Evolutionary conservation across 1,140 invertebrate species (phyloP).

Genomic region (Drosophila sechellia): DNA sequence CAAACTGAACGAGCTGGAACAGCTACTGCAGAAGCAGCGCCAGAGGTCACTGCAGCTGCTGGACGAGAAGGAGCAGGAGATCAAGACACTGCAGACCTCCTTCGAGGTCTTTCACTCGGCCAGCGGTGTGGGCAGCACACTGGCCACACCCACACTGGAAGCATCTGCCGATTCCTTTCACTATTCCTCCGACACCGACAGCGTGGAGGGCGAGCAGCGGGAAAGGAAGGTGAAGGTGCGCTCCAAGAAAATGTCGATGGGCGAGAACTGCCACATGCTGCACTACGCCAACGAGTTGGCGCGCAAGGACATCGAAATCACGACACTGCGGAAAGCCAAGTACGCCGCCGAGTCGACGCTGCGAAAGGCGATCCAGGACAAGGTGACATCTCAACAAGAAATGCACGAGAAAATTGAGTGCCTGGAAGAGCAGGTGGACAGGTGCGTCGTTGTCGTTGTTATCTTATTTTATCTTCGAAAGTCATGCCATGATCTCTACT

Average conservation of each 20-base stretch:
- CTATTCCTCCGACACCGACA: slow-evolving; percentile 74
- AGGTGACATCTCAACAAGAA: slow-evolving; percentile 86
- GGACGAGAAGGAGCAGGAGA: slow-evolving; percentile 92
- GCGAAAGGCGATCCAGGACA: slow-evolving; percentile 87
- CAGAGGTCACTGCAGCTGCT: slow-evolving; percentile 91
- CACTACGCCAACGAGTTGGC: slow-evolving; percentile 94
- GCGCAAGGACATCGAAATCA: slow-evolving; percentile 92
- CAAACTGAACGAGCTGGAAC: slow-evolving; percentile 88
- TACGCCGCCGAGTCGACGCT: slow-evolving; percentile 89
- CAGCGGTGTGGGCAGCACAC: slow-evolving; percentile 40
- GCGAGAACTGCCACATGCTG: slow-evolving; percentile 88
- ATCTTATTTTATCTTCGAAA: neutral
- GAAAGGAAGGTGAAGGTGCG: slow-evolving; percentile 74
- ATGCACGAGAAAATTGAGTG: slow-evolving; percentile 86
- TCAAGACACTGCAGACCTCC: slow-evolving; percentile 87
- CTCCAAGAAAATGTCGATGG: slow-evolving; percentile 75
- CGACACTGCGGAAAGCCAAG: slow-evolving; percentile 89
- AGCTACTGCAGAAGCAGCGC: slow-evolving; percentile 91
- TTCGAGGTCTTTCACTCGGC: slow-evolving; percentile 86
- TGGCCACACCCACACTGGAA: slow-evolving; percentile 33
- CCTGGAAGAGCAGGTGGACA: slow-evolving; percentile 87
- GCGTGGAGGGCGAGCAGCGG: slow-evolving; percentile 39
- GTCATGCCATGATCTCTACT: neutral
- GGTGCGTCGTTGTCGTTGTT: slow-evolving; percentile 75
- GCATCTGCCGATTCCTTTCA: slow-evolving; percentile 27